Evolutionary conservation across 1,140 invertebrate species (phyloP), one percentile per base, ranked within the genome.

Genomic region (Pogonus chalceus): DNA sequence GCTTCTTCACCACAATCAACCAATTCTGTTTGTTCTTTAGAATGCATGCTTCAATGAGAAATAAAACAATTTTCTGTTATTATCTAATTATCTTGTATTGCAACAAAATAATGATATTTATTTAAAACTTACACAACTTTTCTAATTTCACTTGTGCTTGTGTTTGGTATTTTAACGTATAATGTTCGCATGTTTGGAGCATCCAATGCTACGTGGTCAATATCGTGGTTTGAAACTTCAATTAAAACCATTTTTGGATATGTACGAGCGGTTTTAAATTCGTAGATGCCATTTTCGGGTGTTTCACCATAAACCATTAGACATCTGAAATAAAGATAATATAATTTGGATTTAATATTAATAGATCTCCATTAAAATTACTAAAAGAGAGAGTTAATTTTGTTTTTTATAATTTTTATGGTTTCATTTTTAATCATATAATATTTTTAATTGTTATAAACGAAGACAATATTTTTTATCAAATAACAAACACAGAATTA

Each of bases 1-100:
- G 71, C 71, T 55, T 80, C 79, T 47, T 79, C 75, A 16, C 82
- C 81, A 52, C 80, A 83, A 55, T 83, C 81, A 37, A 77, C 72
- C 0, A 71, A 73, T 18, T 72, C 62, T 2, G 81, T 65, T 0
- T 69, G 52, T 55, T 72, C 68, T 4, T 49, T 52, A 50, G 20
- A 7, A 3, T 52, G 52, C 3, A 57, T 4, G 7, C 56, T 57
- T 4, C 9, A 43, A 43, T 31, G 26, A 31, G 7, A 31, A 31
- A 7, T 7, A 31, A 31, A 31, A 31, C 26, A 31, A 31, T 31
- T 7, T 31, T 31, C 26, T 7, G 14, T 31, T 7, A 31, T 31
- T 31, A 7, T 7, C 26, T 4, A 31, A 31, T 7, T 14, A 31
- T 7, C 4, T 7, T 31, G 14, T 31, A 31, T 31, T 4, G 26